phyloP scores from a whole-genome alignment of 53 echinoderm and acorn worm species.

The Antedon mediterranea region DNA sequence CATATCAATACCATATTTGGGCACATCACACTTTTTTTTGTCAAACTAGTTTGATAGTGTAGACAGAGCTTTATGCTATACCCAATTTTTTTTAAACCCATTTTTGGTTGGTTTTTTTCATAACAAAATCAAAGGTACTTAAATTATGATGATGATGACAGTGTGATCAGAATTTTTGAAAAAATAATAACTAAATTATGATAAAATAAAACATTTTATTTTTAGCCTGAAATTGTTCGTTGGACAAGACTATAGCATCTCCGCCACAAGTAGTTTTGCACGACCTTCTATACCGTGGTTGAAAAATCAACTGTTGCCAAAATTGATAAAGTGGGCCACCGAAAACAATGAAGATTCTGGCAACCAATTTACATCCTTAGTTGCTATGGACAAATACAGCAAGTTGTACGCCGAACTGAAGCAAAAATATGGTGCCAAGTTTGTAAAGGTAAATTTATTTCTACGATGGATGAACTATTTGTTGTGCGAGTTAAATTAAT shows the following conservation, averaged over 20 bases:
- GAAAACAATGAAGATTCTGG: slow-evolving; percentile 32
- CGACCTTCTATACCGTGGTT: slow-evolving; percentile 60
- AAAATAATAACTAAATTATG: too few relatives aligned
- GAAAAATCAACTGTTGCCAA: slow-evolving; percentile 29
- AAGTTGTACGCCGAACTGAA: slow-evolving; percentile 55
- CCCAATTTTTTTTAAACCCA: neutral
- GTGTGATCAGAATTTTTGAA: slow-evolving; percentile 16
- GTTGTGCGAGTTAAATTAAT: too few relatives aligned
- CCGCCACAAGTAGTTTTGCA: neutral
- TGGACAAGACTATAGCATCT: neutral
- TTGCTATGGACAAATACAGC: slow-evolving; percentile 77
- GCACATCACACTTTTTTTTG: too few relatives aligned
- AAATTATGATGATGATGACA: too few relatives aligned
- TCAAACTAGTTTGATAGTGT: too few relatives aligned
- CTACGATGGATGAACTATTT: too few relatives aligned
- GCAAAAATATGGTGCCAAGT: slow-evolving; percentile 63
- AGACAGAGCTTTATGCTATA: too few relatives aligned
- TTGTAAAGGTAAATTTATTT: slow-evolving; percentile 53
- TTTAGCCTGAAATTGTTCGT: neutral
- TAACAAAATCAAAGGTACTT: slow-evolving; percentile 10
- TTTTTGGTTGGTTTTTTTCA: slow-evolving; percentile 1
- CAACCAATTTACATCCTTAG: slow-evolving; percentile 23
- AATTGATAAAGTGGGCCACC: slow-evolving; percentile 58
- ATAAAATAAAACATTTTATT: too few relatives aligned
- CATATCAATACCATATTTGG: too few relatives aligned